Evolutionary conservation across 2,888 invertebrate genomes (phyloP).

Genomic region (Andricus curvator): DNA sequence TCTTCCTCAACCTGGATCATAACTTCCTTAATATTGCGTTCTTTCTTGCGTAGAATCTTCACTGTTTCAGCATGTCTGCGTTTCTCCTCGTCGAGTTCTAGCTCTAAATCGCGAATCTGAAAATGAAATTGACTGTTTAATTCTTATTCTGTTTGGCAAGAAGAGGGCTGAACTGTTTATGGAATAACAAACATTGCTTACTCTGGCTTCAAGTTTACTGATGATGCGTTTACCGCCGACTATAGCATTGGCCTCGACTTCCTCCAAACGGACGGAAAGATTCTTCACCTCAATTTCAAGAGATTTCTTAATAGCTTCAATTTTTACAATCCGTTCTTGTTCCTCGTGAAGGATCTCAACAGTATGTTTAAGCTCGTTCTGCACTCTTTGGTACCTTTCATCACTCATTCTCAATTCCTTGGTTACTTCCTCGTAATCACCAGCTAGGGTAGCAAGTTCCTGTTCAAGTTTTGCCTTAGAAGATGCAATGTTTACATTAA

Average conservation of each 20-base stretch:
- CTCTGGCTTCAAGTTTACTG: conserved; percentile 95
- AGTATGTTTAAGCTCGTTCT: conserved; percentile 95
- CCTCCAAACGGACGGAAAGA: conserved; percentile 94
- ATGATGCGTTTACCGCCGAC: conserved; percentile 98
- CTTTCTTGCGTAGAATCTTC: conserved; percentile 98
- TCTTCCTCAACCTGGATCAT: conserved; percentile 98
- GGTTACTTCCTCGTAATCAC: conserved; percentile 98
- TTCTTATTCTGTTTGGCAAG: background rate
- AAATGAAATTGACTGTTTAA: conserved; percentile 24
- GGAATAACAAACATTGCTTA: conserved; percentile 66
- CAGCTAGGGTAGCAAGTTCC: conserved; percentile 92
- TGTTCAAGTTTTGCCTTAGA: conserved; percentile 97
- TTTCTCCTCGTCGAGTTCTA: conserved; percentile 97
- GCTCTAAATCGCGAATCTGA: conserved; percentile 95
- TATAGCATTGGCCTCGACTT: conserved; percentile 97
- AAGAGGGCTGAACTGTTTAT: background rate
- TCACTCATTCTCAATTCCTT: conserved; percentile 96
- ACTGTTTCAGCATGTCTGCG: conserved; percentile 98
- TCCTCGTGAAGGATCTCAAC: conserved; percentile 97
- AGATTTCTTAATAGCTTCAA: conserved; percentile 98
- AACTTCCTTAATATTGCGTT: conserved; percentile 96
- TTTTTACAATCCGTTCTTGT: conserved; percentile 97
- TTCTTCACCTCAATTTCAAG: conserved; percentile 98
- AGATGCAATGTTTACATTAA: conserved; percentile 96
- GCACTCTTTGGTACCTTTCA: conserved; percentile 96